Evolutionary conservation across 2,888 invertebrate species (phyloP).

Genomic region (Tolmerus cingulatus): DNA sequence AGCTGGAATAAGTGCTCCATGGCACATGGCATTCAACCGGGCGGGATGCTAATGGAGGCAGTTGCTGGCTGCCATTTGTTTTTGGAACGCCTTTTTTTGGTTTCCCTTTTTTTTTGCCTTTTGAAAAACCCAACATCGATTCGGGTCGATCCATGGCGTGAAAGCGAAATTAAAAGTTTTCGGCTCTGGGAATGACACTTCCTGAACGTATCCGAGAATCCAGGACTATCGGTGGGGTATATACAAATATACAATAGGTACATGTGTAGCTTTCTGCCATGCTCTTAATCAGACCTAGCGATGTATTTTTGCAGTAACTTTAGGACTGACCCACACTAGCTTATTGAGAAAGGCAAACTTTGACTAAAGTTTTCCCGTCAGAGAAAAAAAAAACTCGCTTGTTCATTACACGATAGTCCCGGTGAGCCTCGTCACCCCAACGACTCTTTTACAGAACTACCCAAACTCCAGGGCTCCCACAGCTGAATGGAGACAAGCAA

Average conservation of each 20-base stretch:
- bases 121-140: slow-evolving; percentile 13
- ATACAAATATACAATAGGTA: not conserved
- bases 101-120: not conserved
- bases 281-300: slow-evolving; percentile 32
- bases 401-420: slow-evolving; percentile 32
- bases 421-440: not conserved
- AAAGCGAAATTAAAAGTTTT: slow-evolving; percentile 42
- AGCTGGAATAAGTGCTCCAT: not conserved
- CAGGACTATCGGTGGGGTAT: not conserved
- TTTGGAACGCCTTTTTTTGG: not conserved
- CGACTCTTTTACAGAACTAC: not conserved
- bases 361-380: not conserved
- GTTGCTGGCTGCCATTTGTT: slow-evolving; percentile 13
- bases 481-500: slow-evolving; percentile 32
- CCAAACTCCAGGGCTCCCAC: not conserved
- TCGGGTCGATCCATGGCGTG: slow-evolving; percentile 36
- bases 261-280: not conserved
- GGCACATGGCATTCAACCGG: slow-evolving; percentile 7
- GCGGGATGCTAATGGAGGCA: not conserved
- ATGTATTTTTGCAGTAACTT: slow-evolving; percentile 34
- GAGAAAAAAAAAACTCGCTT: slow-evolving; percentile 7
- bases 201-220: not conserved
- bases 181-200: not conserved
- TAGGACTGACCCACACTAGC: slow-evolving; percentile 29
- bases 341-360: slow-evolving; percentile 36